Conservation (phyloP, 2,888 invertebrate species). For the Bembecia ichneumoniformis region DNA sequence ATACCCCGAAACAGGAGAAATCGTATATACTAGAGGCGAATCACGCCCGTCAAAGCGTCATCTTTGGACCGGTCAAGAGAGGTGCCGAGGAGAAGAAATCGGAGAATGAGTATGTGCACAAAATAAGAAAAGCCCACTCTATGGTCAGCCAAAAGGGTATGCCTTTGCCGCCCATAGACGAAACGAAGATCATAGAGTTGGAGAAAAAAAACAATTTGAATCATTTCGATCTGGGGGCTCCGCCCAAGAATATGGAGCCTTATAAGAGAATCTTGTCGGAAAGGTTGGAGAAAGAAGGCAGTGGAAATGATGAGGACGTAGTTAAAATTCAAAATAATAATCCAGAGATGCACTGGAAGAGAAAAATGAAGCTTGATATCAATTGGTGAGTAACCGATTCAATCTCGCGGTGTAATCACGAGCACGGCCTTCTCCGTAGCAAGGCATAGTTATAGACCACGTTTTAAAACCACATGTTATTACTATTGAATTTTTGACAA, state of each 20-base stretch:
- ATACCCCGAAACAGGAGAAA: slow-evolving; percentile 27
- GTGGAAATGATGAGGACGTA: slow-evolving; percentile 11
- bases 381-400: slow-evolving; percentile 27
- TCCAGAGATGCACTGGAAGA: slow-evolving; percentile 45
- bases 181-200: slow-evolving; percentile 45
- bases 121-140: slow-evolving; percentile 53
- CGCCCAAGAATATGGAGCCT: slow-evolving; percentile 50
- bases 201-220: slow-evolving; percentile 31
- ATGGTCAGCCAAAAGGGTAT: slow-evolving; percentile 32
- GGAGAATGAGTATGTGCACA: slow-evolving; percentile 55
- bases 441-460: too few relatives aligned
- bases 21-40: slow-evolving; percentile 61
- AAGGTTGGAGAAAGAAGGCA: slow-evolving; percentile 14
- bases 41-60: slow-evolving; percentile 59
- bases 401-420: too few relatives aligned
- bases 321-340: slow-evolving; percentile 17
- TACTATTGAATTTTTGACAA: too few relatives aligned
- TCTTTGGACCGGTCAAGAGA: slow-evolving; percentile 36
- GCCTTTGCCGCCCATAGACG: slow-evolving; percentile 52
- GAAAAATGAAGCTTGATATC: slow-evolving; percentile 43
- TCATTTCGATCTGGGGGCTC: slow-evolving; percentile 32
- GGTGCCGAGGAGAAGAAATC: slow-evolving; percentile 24
- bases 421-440: too few relatives aligned
- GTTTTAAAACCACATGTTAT: too few relatives aligned
- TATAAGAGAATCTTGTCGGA: slow-evolving; percentile 61